Base-by-base conservation (phyloP, 2,888 invertebrate genomes). In the Protophormia terraenovae region DNA sequence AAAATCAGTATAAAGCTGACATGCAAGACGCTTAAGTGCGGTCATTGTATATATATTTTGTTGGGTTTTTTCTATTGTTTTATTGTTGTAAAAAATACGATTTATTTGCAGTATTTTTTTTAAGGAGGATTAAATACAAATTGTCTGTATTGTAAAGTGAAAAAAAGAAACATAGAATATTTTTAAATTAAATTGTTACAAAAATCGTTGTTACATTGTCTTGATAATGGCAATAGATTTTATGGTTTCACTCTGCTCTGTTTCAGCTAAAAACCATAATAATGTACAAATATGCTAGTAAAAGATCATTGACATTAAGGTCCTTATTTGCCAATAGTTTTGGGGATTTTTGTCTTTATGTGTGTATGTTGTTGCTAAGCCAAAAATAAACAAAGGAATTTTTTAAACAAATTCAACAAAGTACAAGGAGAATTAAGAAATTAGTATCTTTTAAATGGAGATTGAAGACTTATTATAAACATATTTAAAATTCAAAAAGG, bases 1-100 rank as follows among this genome's bases (percentile, higher is more conserved):
- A 75, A 82, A 85, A 82, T 82, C 47, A 64, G 69, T 71, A 60
- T 79, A 75, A 85, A 82, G 78, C 82, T 85, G 85, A 85, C 85
- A 82, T 85, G 85, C 75, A 78, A 85, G 75, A 82, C 64, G 78
- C 85, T 85, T 82, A 85, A 82, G 82, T 82, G 64, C 55, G 82
- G 78, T 71, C 85, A 82, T 60, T 78, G 78, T 19, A 73, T 22
- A 60, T n/a, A 12, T 45, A 38, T 35, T 62, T 35, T 47, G 10
- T 58, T 50, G 0, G 38, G 50, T 41, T 67, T 64, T 47, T 72
- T 58, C 45, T 29, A 27, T 78, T 78, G 77, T 73, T 64, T 69
- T 16, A 24, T 45, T 85, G 71, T 41, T 22, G 41, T 14, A 73
- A 72, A 53, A 67, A 32, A 29, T 58, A 60, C 77, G 55, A 84